These are phyloP conservation scores for Phyllopteryx taeniolatus DNA, from an alignment of 2,113 vertebrate genomes.

Conservation along the genomic window DNA sequence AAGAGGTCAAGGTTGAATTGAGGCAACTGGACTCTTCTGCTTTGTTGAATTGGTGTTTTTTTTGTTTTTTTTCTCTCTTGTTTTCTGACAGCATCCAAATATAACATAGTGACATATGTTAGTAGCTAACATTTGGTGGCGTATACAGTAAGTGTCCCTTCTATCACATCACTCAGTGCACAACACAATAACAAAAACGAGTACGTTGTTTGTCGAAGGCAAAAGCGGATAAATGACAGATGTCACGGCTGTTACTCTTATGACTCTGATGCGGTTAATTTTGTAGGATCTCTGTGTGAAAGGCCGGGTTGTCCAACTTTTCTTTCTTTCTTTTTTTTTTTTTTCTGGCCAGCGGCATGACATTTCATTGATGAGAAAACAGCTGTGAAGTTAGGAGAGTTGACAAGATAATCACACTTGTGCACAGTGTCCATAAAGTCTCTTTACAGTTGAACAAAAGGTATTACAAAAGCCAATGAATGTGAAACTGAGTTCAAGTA, in stretches of 20 bases:
- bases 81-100: neutral
- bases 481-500: neutral
- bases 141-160: conserved; percentile 24
- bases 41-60: neutral
- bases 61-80: neutral
- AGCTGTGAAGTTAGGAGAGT: too few species aligned
- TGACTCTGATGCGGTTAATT: neutral
- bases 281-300: neutral
- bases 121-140: neutral
- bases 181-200: conserved; percentile 20
- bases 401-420: neutral
- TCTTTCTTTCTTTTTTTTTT: too few species aligned
- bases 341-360: too few species aligned
- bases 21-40: too few species aligned
- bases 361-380: too few species aligned
- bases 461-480: neutral
- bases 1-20: neutral
- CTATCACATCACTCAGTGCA: conserved; percentile 48
- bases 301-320: neutral
- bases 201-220: neutral
- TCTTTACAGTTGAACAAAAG: neutral
- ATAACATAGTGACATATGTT: neutral
- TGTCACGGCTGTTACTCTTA: neutral
- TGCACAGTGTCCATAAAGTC: neutral
- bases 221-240: neutral